Base-by-base conservation (phyloP, 2,113 vertebrate species). In the Ellobius talpinus region DNA sequence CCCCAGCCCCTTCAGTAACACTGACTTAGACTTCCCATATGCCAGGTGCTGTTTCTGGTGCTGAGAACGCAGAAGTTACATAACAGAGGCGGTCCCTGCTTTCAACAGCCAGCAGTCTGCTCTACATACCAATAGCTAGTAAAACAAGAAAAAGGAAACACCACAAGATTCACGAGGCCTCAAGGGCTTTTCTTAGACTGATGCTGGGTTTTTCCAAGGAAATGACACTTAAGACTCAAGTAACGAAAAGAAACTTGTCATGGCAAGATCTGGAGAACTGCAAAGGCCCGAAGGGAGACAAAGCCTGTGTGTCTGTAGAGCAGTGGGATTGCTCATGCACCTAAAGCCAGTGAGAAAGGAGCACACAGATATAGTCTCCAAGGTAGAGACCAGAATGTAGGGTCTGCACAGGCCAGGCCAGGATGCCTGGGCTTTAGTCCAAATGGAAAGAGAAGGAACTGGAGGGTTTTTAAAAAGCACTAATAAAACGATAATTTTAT, bases 341-440 rank as follows among this genome's bases (percentile, higher is more conserved):
- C 72, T 11, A 1, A 17, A 36, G 63, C 5, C 0, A 0, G 13
- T 0, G 0, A 17, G 29, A 21, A 87, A 47, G 17, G 11, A 26
- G 52, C 1, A 24, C 52, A 1, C 55, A 16, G 31, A 6, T 5
- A 2, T 1, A 0, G 7, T 87, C 29, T 42, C 65, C 61, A n/a
- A 17, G 16, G 68, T 21, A 31, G 87, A 50, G 47, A 74, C 31
- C 19, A 29, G 45, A 5, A 33, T 0, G 3, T 5, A 36, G 13
- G 39, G 24, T 66, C 91, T 42, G 16, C 12, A 4, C 0, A 58
- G 76, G 65, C 36, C 55, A 61, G 1, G 23, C 45, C 10, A 0
- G 70, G 68, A 72, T 89, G 65, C 23, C 61, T 63, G 68, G 52
- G 45, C 78, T 89, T 87, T 77, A 84, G 70, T 88, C 52, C 10